Conservation (phyloP, 2,888 invertebrate genomes). For the Drosophila aldrichi region DNA sequence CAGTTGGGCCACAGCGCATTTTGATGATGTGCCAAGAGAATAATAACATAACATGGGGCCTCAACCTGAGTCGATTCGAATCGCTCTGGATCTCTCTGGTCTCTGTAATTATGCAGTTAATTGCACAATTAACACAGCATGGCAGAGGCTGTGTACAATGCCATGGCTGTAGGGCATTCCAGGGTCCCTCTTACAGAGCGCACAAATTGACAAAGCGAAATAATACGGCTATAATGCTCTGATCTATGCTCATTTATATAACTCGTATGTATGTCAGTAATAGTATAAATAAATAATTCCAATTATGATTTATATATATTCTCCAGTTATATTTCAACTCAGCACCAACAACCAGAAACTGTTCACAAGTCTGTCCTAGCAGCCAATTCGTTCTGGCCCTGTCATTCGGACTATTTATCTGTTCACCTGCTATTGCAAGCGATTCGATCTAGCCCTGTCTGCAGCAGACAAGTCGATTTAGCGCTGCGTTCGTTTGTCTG, state of each 20-base stretch:
- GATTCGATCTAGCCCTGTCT: background rate
- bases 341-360: background rate
- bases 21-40: conserved; percentile 46
- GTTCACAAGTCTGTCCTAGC: background rate
- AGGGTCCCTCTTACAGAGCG: conserved; percentile 9
- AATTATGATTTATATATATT: background rate
- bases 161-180: conserved; percentile 40
- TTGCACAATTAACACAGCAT: conserved; percentile 59
- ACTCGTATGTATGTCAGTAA: background rate
- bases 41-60: conserved; percentile 2
- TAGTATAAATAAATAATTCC: background rate
- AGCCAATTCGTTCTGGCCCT: background rate
- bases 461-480: background rate
- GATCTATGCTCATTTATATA: background rate
- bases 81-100: conserved; percentile 1
- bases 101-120: conserved; percentile 68
- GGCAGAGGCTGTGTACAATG: conserved; percentile 18
- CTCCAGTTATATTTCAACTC: background rate
- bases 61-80: background rate
- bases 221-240: background rate
- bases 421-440: background rate
- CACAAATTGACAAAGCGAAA: no score
- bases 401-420: background rate
- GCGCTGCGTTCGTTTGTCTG: background rate
- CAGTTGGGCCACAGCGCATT: background rate